Conservation (phyloP, 1,140 invertebrate genomes). For the Schlechtendalia chinensis region DNA sequence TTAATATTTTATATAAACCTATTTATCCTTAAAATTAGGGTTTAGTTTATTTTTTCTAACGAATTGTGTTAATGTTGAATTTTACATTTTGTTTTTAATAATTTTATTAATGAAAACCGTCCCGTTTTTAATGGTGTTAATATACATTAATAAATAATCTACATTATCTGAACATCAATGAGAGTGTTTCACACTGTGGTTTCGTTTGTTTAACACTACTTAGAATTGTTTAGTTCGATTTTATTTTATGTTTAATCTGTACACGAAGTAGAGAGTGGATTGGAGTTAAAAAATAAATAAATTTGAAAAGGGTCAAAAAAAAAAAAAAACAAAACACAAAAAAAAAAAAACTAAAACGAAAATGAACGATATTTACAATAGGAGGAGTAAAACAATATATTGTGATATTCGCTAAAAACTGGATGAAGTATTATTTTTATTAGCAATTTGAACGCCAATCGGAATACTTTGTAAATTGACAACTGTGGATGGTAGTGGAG, state of each 20-base stretch:
- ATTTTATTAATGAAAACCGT: too few species aligned
- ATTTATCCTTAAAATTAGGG: too few species aligned
- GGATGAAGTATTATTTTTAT: slow-evolving; percentile 40
- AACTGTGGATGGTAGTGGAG: not conserved
- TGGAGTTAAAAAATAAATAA: not conserved
- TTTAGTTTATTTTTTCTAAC: too few species aligned
- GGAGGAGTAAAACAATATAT: not conserved
- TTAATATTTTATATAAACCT: too few species aligned
- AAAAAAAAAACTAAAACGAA: not conserved
- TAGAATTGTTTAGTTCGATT: not conserved
- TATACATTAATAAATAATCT: too few species aligned
- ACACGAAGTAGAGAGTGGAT: not conserved
- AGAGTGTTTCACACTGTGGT: not conserved
- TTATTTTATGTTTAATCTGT: slow-evolving; percentile 4
- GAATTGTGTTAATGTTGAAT: too few species aligned
- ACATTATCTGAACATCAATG: not conserved
- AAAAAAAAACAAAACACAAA: too few species aligned
- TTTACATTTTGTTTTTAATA: too few species aligned
- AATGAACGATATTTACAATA: too few species aligned
- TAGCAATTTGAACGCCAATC: slow-evolving; percentile 3
- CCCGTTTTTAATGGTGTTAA: too few species aligned
- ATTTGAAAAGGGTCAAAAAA: slow-evolving; percentile 20
- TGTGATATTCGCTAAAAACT: not conserved
- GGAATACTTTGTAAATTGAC: not conserved
- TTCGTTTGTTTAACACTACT: slow-evolving; percentile 32